Percentiles rank a stretch among this genome's conserved stretches.
Conservation (phyloP, 2,113 vertebrate genomes). For the Malurus cyaneus region DNA sequence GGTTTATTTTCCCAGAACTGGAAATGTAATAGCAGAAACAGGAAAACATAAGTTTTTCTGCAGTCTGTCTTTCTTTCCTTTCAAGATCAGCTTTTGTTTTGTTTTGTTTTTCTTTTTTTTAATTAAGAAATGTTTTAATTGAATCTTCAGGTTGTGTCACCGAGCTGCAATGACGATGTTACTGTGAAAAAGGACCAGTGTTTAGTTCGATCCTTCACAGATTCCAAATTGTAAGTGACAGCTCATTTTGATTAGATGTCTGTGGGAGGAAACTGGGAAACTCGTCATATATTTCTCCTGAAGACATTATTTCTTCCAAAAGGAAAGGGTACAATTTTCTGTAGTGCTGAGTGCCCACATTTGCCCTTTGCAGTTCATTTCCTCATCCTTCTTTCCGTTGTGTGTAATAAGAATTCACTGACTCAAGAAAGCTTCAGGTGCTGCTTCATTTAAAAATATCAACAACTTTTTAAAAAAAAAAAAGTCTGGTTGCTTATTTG, state of each 20-base stretch:
- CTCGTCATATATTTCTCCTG: not conserved
- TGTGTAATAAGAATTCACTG: not conserved
- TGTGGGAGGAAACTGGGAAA: not conserved
- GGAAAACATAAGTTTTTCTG: not conserved
- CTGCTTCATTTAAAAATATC: not conserved
- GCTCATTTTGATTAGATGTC: not conserved
- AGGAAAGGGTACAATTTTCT: not conserved
- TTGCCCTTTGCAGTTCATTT: not conserved
- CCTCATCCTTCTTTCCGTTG: not conserved
- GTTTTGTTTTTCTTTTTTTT: not conserved
- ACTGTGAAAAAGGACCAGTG: slow-evolving; percentile 96
- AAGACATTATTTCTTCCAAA: not conserved
- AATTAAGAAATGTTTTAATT: slow-evolving; percentile 8
- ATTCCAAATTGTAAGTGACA: slow-evolving; percentile 93
- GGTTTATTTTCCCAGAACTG: not conserved
- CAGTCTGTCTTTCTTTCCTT: not conserved
- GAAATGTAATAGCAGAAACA: not conserved
- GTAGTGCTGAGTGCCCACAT: not conserved
- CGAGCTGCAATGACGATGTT: slow-evolving; percentile 93
- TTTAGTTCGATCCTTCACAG: slow-evolving; percentile 91
- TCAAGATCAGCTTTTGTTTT: not conserved
- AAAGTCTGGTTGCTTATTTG: not conserved
- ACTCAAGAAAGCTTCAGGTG: not conserved
- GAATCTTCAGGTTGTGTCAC: slow-evolving; percentile 87
- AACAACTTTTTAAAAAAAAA: not conserved